Percentiles rank a stretch among this genome's conserved stretches.
Evolutionary conservation across 2,797 vertebrate species (phyloP).

Genomic region (Alauda arvensis): DNA sequence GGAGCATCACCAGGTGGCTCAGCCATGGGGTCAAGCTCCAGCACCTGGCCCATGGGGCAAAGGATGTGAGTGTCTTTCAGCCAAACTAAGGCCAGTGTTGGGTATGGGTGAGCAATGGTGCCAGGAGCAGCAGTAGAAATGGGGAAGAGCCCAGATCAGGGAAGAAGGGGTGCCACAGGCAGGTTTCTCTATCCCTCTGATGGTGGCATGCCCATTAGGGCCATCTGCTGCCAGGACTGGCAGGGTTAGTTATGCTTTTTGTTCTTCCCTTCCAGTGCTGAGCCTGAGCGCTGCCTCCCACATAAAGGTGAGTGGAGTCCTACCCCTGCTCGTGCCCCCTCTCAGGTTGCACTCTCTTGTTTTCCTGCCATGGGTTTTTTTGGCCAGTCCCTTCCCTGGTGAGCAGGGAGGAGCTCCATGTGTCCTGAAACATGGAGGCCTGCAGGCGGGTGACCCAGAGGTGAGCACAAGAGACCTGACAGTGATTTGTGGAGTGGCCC

Average conservation of each 20-base stretch:
- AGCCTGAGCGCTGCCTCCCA: neutral
- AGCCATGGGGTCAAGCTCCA: neutral
- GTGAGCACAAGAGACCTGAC: neutral
- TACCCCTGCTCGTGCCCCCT: neutral
- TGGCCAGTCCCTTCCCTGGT: neutral
- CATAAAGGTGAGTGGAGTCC: slow-evolving; percentile 43
- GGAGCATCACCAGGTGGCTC: neutral
- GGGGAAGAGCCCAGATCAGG: neutral
- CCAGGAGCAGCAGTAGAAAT: neutral
- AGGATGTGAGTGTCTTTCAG: neutral
- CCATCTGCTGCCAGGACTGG: neutral
- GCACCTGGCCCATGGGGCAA: neutral
- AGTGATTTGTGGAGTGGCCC: slow-evolving; percentile 9
- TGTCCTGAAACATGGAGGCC: neutral
- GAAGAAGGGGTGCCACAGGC: neutral
- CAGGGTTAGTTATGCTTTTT: neutral
- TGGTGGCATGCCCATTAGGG: neutral
- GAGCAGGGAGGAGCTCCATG: neutral
- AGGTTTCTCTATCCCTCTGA: neutral
- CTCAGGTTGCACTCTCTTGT: neutral
- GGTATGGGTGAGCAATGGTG: neutral
- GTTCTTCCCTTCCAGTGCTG: slow-evolving; percentile 26
- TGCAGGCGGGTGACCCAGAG: neutral
- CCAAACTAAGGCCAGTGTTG: accelerated
- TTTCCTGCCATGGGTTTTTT: neutral